Conservation (phyloP, 2,888 invertebrate species). For the Herminia tarsipennalis region DNA sequence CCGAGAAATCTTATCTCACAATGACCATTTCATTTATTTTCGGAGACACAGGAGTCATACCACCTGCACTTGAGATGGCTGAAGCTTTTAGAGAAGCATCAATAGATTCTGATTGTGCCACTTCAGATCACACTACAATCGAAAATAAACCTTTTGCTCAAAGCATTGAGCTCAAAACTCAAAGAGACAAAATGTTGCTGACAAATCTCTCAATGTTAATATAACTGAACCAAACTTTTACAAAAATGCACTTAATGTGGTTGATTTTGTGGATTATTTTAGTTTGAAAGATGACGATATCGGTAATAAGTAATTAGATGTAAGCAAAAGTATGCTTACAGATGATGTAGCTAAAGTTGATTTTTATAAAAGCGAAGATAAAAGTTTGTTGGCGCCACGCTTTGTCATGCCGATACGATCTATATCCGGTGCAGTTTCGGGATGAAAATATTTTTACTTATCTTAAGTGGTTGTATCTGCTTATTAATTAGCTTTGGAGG, state of each 20-base stretch:
- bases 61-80: conserved; percentile 80
- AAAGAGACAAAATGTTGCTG: conserved; percentile 51
- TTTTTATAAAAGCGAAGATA: conserved; percentile 20
- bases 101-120: conserved; percentile 71
- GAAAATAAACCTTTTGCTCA: conserved; percentile 42
- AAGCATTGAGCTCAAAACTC: conserved; percentile 27
- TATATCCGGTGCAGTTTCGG: conserved; percentile 84
- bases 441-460: conserved; percentile 85
- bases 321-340: conserved; percentile 37
- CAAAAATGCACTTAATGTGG: conserved; percentile 47
- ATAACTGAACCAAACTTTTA: conserved; percentile 37
- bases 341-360: conserved; percentile 23
- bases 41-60: conserved; percentile 80
- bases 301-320: conserved; percentile 32
- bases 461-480: conserved; percentile 86
- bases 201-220: conserved; percentile 66
- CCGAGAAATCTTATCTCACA: conserved; percentile 71
- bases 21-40: conserved; percentile 83
- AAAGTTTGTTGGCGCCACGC: conserved; percentile 78
- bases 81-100: conserved; percentile 78
- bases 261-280: conserved; percentile 44
- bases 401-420: conserved; percentile 84
- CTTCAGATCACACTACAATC: conserved; percentile 55
- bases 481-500: conserved; percentile 82
- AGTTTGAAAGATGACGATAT: conserved; percentile 19